These are phyloP conservation scores for Malacosoma neustria DNA, from an alignment of 2,888 invertebrate species.

Conservation along the genomic window DNA sequence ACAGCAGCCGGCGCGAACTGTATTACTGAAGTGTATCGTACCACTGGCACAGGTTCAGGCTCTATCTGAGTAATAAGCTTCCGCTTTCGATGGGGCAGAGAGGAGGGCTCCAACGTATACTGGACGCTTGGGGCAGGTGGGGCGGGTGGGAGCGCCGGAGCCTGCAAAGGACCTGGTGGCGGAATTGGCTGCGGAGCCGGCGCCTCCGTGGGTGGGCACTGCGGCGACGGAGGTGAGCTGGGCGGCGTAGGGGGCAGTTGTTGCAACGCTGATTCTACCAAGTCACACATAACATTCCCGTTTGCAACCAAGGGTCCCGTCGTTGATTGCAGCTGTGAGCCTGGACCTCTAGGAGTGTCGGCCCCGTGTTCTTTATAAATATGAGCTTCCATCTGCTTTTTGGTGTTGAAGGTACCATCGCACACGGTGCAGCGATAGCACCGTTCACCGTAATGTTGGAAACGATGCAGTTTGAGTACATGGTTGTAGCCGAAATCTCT, in stretches of 20 bases:
- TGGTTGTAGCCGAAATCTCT: slow-evolving; percentile 95
- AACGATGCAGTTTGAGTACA: slow-evolving; percentile 90
- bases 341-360: slow-evolving; percentile 59
- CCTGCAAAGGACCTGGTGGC: slow-evolving; percentile 42
- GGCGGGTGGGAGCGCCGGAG: slow-evolving; percentile 68
- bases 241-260: slow-evolving; percentile 74
- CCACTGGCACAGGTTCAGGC: slow-evolving; percentile 42
- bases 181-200: slow-evolving; percentile 29
- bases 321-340: slow-evolving; percentile 38
- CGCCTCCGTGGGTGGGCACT: slow-evolving; percentile 46
- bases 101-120: slow-evolving; percentile 53
- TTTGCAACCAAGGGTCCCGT: slow-evolving; percentile 38
- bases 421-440: slow-evolving; percentile 95
- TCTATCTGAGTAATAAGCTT: slow-evolving; percentile 83
- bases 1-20: slow-evolving; percentile 84
- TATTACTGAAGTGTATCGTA: slow-evolving; percentile 81
- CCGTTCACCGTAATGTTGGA: slow-evolving; percentile 93
- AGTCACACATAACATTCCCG: slow-evolving; percentile 58
- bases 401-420: slow-evolving; percentile 92
- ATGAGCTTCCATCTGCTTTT: slow-evolving; percentile 93
- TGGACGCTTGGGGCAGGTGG: slow-evolving; percentile 43
- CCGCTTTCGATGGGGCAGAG: slow-evolving; percentile 85
- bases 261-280: slow-evolving; percentile 62
- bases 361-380: slow-evolving; percentile 76
- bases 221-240: slow-evolving; percentile 67